Base-by-base conservation (phyloP, 2,113 vertebrate species). In the Acinonyx jubatus region DNA sequence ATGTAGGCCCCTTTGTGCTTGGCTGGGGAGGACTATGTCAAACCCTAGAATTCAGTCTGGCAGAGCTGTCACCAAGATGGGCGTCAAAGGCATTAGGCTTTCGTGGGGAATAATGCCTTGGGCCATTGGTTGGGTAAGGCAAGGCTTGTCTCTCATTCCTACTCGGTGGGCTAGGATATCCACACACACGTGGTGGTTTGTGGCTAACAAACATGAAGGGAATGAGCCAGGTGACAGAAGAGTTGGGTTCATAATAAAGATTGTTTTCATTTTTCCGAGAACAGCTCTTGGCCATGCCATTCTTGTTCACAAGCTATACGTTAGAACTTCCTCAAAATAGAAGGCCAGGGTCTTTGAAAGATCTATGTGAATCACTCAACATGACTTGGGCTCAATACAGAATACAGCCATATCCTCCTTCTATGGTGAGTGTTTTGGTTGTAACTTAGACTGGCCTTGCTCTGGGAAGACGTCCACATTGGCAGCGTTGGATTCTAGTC, bases 231-330 rank as follows among this genome's bases (percentile, higher is more conserved):
- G 21, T 74, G 48, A 18, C 63, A 81, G 69, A 50, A 74, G 63
- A 89, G 21, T 33, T 81, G 21, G 23, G 27, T 63, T 95, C 84
- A 7, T 68, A 25, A 90, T 90, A 86, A 55, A 55, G 41, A 38
- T 80, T 78, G 15, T 80, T 90, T 86, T 83, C 25, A 21, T 61
- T 96, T 95, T 89, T 25, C 69, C 45, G 84, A 90, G 15, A 90
- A 33, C 11, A 89, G 13, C 29, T 90, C 21, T 69, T 50, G 5
- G 33, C 79, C 68, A 50, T 78, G 19, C 19, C 23, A 74, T 68
- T 97, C 27, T 88, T 68, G 6, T 69, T 93, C 76, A 88, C 80
- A 57, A 10, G 50, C 7, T 74, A 29, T 52, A 38, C 5, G 29
- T 88, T 93, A 61, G 36, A 48, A 73, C 23, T 69, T 13, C 23